A percentile compares a stretch with the other conserved stretches of the same genome.
These are phyloP conservation scores for Limnephilus rhombicus DNA, from an alignment of 2,888 invertebrate genomes.

Conservation along the genomic window DNA sequence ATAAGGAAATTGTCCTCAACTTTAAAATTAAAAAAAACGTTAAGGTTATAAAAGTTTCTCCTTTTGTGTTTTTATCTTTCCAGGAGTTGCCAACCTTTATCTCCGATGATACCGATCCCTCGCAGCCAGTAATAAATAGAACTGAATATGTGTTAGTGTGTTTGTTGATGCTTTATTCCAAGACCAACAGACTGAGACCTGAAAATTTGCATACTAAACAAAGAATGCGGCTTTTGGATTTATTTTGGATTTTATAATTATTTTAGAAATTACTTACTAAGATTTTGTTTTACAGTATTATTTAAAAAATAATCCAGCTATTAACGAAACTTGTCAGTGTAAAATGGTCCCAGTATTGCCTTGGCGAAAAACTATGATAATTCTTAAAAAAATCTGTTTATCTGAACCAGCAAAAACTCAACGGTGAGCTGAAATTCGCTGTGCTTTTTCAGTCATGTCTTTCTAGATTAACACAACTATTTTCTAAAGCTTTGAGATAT, in stretches of 20 bases:
- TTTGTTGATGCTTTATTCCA: not conserved
- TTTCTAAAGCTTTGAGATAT: not conserved
- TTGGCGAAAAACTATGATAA: not conserved
- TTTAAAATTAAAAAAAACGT: no score
- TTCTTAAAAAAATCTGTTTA: not conserved
- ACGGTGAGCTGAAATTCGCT: not conserved
- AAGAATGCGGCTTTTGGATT: not conserved
- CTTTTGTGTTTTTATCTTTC: not conserved
- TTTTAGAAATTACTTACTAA: not conserved
- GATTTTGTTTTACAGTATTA: not conserved
- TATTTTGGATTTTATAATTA: not conserved
- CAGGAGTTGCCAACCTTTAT: not conserved
- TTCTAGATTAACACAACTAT: not conserved
- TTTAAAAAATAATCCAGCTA: not conserved
- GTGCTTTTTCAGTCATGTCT: not conserved
- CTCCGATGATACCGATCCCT: not conserved
- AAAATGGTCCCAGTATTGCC: not conserved
- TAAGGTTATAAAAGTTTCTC: not conserved
- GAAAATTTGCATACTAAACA: not conserved
- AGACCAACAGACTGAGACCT: not conserved
- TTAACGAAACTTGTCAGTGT: not conserved
- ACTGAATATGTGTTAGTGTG: not conserved
- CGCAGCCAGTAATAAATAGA: not conserved
- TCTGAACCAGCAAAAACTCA: not conserved
- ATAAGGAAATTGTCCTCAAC: no score